Conservation (phyloP, 2,888 invertebrate species). For the Drosophila falleni region DNA sequence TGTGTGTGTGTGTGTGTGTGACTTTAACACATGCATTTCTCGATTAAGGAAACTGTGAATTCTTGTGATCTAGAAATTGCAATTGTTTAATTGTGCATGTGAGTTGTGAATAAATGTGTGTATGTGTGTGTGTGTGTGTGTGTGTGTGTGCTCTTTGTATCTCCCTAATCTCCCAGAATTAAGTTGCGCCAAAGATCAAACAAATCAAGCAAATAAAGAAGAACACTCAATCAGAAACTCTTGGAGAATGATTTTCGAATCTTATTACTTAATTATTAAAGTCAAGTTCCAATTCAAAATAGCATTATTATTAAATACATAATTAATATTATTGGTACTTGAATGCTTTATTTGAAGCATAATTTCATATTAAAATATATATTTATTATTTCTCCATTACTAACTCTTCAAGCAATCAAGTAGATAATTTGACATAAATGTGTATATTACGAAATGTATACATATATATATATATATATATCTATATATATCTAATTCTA, state of each 20-base stretch:
- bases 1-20: conserved; percentile 13
- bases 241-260: not conserved
- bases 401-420: too few relatives aligned
- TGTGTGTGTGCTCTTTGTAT: conserved; percentile 14
- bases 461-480: too few relatives aligned
- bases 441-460: too few relatives aligned
- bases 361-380: too few relatives aligned
- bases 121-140: not conserved
- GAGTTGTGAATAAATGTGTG: not conserved
- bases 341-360: too few relatives aligned
- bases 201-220: conserved; percentile 16
- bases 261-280: not conserved
- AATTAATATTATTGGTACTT: not conserved
- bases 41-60: conserved; percentile 24
- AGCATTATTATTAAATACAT: not conserved
- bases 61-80: conserved; percentile 16
- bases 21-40: conserved; percentile 36
- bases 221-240: conserved; percentile 20
- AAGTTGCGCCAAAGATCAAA: conserved; percentile 36
- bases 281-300: not conserved
- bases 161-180: conserved; percentile 16
- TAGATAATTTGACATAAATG: too few relatives aligned
- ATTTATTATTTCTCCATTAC: too few relatives aligned
- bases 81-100: conserved; percentile 17
- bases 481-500: too few relatives aligned